A percentile compares a stretch with the other conserved stretches of the same genome.
phyloP scores from a whole-genome alignment of 1,140 invertebrate genomes.

The Microplitis demolitor region DNA sequence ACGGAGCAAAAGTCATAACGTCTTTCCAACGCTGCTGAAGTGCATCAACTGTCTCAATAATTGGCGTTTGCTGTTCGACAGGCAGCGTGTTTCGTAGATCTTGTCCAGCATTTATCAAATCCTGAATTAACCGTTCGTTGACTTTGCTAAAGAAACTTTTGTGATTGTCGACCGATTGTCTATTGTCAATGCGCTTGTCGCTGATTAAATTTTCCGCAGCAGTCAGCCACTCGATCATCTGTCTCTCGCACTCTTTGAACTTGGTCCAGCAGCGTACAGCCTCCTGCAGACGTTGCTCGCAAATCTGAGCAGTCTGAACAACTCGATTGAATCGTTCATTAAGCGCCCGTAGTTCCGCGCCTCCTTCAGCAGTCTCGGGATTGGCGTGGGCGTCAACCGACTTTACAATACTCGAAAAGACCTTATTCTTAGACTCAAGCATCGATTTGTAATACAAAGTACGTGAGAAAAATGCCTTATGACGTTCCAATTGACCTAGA shows the following conservation, averaged over 20 bases:
- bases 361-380: slow-evolving; percentile 74
- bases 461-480: slow-evolving; percentile 87
- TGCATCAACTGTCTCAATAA: slow-evolving; percentile 73
- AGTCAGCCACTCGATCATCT: slow-evolving; percentile 84
- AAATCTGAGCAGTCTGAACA: slow-evolving; percentile 73
- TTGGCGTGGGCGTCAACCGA: slow-evolving; percentile 72
- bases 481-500: slow-evolving; percentile 76
- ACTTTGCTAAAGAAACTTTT: slow-evolving; percentile 85
- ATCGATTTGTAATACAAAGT: slow-evolving; percentile 91
- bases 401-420: slow-evolving; percentile 86
- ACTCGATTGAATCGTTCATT: slow-evolving; percentile 83
- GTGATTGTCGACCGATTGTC: slow-evolving; percentile 79
- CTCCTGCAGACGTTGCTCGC: slow-evolving; percentile 81
- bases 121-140: slow-evolving; percentile 81
- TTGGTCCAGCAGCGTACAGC: slow-evolving; percentile 83
- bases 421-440: slow-evolving; percentile 92
- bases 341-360: slow-evolving; percentile 73
- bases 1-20: slow-evolving; percentile 77
- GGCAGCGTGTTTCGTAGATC: slow-evolving; percentile 77
- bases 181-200: slow-evolving; percentile 80
- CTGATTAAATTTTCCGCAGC: slow-evolving; percentile 81
- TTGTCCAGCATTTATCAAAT: slow-evolving; percentile 78
- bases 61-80: slow-evolving; percentile 67
- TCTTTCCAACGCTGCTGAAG: slow-evolving; percentile 80
- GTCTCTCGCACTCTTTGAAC: slow-evolving; percentile 77